Conservation (phyloP, 1,140 invertebrate species). For the Tetragnatha versicolor region DNA sequence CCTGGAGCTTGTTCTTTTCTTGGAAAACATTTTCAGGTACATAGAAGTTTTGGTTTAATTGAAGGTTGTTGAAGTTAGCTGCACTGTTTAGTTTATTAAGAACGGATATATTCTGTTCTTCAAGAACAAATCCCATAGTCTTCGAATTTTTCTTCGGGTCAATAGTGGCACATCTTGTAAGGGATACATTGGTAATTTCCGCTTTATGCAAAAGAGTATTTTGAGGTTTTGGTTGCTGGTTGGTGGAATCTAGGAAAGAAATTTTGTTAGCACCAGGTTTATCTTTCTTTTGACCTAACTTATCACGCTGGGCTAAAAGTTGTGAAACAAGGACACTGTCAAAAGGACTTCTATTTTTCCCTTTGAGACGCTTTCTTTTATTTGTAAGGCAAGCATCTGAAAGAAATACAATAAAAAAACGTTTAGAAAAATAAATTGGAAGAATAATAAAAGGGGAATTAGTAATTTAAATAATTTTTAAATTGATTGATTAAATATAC, state of each 20-base stretch:
- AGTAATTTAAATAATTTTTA: background rate
- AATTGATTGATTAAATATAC: background rate
- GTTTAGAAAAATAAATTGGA: background rate
- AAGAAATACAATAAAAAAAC: conserved; percentile 12
- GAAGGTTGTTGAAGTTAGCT: conserved; percentile 22
- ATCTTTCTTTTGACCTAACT: conserved; percentile 48
- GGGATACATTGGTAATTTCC: background rate
- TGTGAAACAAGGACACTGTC: conserved; percentile 59
- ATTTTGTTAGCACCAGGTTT: conserved; percentile 32
- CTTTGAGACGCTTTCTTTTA: conserved; percentile 53
- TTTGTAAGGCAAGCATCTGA: conserved; percentile 40
- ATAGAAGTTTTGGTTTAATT: conserved; percentile 40
- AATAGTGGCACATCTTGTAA: background rate
- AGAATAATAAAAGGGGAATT: too few relatives aligned
- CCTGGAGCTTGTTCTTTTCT: conserved; percentile 38
- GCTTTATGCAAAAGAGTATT: conserved; percentile 11
- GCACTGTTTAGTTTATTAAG: conserved; percentile 42
- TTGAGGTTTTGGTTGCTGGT: conserved; percentile 27
- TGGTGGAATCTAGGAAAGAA: background rate
- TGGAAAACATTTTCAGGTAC: conserved; percentile 51
- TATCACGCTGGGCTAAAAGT: conserved; percentile 58
- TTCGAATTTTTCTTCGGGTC: conserved; percentile 32
- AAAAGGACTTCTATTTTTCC: conserved; percentile 57
- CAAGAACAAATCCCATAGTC: conserved; percentile 35
- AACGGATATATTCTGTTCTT: conserved; percentile 45